A percentile compares a stretch with the other conserved stretches of the same genome.
Conservation (phyloP, 1,140 invertebrate genomes). For the Brachystomella parvula region DNA sequence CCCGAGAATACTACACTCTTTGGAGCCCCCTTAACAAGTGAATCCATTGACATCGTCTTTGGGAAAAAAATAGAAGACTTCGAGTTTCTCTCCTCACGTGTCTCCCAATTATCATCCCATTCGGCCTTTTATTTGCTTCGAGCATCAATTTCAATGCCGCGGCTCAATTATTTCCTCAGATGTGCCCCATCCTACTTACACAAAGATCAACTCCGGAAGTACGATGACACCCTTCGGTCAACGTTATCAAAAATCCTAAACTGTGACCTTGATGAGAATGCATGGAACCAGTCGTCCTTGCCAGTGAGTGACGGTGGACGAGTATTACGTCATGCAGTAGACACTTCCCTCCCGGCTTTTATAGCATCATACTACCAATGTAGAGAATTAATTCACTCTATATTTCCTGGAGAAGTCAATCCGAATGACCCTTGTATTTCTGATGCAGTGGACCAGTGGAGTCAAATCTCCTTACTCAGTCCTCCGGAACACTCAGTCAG, state of each 20-base stretch:
- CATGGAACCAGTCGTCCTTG: conserved; percentile 13
- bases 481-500: not conserved
- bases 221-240: not conserved
- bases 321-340: conserved; percentile 1
- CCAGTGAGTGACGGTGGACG: conserved; percentile 4
- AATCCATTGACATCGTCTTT: not conserved
- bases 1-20: not conserved
- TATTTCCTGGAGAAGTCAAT: not conserved
- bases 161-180: conserved; percentile 12
- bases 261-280: not conserved
- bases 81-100: not conserved
- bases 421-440: not conserved
- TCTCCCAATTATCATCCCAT: not conserved
- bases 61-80: not conserved
- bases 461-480: not conserved
- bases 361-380: not conserved
- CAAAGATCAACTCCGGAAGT: not conserved
- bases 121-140: conserved; percentile 12
- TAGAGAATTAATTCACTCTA: not conserved
- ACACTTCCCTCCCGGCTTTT: conserved; percentile 6
- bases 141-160: conserved; percentile 5
- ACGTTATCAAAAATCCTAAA: conserved; percentile 5
- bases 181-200: not conserved
- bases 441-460: not conserved
- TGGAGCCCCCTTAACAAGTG: not conserved